These are phyloP conservation scores for Laticauda laticaudata DNA, from an alignment of 2,113 vertebrate genomes.

Conservation along the genomic window DNA sequence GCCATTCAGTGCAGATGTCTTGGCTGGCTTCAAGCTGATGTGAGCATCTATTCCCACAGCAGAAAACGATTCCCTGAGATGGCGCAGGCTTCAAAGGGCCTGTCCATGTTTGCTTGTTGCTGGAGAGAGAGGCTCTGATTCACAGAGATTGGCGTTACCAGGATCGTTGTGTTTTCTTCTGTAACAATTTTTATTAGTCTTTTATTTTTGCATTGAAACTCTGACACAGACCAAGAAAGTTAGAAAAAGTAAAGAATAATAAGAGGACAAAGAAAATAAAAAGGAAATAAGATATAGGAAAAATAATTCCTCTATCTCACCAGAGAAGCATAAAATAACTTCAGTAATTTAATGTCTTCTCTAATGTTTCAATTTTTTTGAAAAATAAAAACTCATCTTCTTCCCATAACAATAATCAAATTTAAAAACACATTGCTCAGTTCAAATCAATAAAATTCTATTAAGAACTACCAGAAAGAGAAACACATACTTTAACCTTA, in stretches of 20 bases:
- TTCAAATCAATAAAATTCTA: background rate
- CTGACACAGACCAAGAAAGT: background rate
- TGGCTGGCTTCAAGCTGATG: background rate
- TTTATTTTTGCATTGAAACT: too few species aligned
- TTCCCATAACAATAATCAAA: background rate
- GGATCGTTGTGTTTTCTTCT: background rate
- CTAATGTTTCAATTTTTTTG: background rate
- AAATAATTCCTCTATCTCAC: background rate
- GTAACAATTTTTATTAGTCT: background rate
- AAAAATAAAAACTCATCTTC: background rate
- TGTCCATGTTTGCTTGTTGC: background rate
- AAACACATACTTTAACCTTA: too few species aligned
- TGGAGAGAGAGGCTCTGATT: background rate
- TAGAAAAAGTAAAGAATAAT: background rate
- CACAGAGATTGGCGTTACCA: background rate
- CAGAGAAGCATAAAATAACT: background rate
- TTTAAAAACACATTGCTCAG: background rate
- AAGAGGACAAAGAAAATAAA: background rate
- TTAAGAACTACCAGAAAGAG: background rate
- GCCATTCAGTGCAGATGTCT: background rate
- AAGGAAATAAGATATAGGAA: background rate
- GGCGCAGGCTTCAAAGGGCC: background rate
- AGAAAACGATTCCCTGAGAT: background rate
- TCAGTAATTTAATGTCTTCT: background rate
- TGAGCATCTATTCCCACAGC: background rate